Conservation (phyloP, 2,113 vertebrate genomes). For the Candoia aspera region DNA sequence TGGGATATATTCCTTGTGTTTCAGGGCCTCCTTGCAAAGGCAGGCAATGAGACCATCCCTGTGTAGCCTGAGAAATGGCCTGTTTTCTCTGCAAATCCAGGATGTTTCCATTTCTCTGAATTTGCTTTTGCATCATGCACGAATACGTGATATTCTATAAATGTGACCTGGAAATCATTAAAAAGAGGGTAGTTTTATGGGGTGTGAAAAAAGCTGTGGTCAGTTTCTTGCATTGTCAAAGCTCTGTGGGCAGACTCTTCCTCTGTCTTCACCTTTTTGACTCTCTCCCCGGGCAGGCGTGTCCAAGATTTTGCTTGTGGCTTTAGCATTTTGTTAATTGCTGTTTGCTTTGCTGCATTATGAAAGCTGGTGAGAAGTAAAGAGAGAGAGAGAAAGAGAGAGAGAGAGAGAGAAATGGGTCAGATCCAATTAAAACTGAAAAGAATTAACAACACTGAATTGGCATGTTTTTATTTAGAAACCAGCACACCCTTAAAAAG, state of each 20-base stretch:
- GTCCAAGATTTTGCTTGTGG: background rate
- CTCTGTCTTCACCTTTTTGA: background rate
- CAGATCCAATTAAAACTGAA: slow-evolving; percentile 2
- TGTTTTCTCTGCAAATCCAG: background rate
- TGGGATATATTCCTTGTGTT: background rate
- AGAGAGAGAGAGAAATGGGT: background rate
- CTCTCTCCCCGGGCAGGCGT: background rate
- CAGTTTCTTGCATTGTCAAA: background rate
- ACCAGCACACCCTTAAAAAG: background rate
- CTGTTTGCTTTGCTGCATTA: background rate
- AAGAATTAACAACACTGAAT: background rate
- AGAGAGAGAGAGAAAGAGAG: background rate
- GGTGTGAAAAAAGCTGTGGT: too few relatives aligned
- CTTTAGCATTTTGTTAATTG: accelerated
- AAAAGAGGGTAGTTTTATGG: background rate
- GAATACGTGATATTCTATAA: background rate
- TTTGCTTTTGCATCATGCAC: background rate
- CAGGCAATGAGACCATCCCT: background rate
- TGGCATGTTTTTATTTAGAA: slow-evolving; percentile 16
- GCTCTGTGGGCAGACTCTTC: accelerated
- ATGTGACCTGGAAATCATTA: background rate
- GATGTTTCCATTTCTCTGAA: background rate
- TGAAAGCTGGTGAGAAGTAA: background rate
- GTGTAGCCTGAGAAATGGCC: background rate
- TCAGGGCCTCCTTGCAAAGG: background rate